Evolutionary conservation across 2,797 vertebrate genomes (phyloP).

Genomic region (Manis javanica): DNA sequence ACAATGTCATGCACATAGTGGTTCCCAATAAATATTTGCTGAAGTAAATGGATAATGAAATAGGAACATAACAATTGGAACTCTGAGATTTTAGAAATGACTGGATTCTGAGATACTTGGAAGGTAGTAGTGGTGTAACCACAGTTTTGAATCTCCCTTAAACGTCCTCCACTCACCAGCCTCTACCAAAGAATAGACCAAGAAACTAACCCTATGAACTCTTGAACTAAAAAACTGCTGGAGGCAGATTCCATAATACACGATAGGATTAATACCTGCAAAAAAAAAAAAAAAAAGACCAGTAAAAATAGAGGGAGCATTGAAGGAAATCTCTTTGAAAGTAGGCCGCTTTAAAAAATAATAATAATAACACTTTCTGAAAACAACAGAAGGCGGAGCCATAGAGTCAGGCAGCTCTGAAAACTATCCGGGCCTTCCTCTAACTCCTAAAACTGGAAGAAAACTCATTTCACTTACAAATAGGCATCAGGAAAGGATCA

Average conservation of each 20-base stretch:
- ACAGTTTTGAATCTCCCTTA: neutral
- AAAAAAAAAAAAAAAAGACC: neutral
- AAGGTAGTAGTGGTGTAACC: fast-evolving
- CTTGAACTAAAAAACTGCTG: neutral
- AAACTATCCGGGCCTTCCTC: neutral
- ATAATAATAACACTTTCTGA: too few species aligned
- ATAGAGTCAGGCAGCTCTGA: too few species aligned
- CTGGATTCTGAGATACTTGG: neutral
- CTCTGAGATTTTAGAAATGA: neutral
- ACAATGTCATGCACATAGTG: fast-evolving
- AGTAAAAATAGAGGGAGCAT: neutral
- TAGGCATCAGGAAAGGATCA: neutral
- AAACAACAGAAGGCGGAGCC: too few species aligned
- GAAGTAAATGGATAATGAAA: neutral
- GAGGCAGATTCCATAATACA: neutral
- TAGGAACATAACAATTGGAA: neutral
- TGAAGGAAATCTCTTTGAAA: too few species aligned
- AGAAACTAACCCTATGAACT: neutral
- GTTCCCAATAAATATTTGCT: neutral
- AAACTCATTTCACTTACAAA: conserved; percentile 4
- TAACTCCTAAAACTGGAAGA: neutral
- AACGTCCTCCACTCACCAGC: neutral
- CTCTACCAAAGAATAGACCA: neutral
- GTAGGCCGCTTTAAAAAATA: too few species aligned
- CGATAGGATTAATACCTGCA: neutral